These are phyloP conservation scores for Zaprionus camerounensis DNA, from an alignment of 1,140 invertebrate species.

Conservation along the genomic window DNA sequence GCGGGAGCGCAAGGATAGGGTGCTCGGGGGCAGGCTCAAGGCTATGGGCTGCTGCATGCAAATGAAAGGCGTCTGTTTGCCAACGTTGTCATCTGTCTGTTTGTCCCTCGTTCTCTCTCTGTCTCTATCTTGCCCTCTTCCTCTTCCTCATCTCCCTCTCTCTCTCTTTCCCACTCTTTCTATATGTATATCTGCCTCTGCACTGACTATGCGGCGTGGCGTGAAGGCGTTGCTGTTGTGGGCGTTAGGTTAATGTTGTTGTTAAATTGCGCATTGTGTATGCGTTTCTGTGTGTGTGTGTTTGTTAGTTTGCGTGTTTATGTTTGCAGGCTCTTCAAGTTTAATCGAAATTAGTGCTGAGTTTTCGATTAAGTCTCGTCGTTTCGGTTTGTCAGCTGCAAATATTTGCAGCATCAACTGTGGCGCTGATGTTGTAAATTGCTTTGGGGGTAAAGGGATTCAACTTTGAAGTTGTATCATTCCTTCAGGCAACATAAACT, in stretches of 20 bases:
- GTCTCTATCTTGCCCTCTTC: slow-evolving; percentile 7
- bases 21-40: slow-evolving; percentile 15
- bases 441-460: neutral
- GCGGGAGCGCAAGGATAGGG: neutral
- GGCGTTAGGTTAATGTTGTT: slow-evolving; percentile 62
- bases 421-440: slow-evolving; percentile 13
- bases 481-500: slow-evolving; percentile 9
- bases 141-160: neutral
- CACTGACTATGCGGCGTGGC: neutral
- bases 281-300: slow-evolving; percentile 27
- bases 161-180: neutral
- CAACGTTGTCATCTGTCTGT: slow-evolving; percentile 43
- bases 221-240: slow-evolving; percentile 7
- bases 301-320: slow-evolving; percentile 19
- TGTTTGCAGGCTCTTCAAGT: slow-evolving; percentile 64
- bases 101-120: slow-evolving; percentile 14
- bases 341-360: slow-evolving; percentile 80
- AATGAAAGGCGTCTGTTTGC: slow-evolving; percentile 68
- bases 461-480: neutral
- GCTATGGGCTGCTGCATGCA: slow-evolving; percentile 52
- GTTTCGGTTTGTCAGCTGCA: slow-evolving; percentile 17
- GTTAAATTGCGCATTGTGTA: slow-evolving; percentile 56
- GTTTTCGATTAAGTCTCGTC: slow-evolving; percentile 67
- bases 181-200: neutral
- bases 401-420: slow-evolving; percentile 42